These are phyloP conservation scores for Leptestheria dahalacensis DNA, from an alignment of 1,140 invertebrate species.

Conservation along the genomic window DNA sequence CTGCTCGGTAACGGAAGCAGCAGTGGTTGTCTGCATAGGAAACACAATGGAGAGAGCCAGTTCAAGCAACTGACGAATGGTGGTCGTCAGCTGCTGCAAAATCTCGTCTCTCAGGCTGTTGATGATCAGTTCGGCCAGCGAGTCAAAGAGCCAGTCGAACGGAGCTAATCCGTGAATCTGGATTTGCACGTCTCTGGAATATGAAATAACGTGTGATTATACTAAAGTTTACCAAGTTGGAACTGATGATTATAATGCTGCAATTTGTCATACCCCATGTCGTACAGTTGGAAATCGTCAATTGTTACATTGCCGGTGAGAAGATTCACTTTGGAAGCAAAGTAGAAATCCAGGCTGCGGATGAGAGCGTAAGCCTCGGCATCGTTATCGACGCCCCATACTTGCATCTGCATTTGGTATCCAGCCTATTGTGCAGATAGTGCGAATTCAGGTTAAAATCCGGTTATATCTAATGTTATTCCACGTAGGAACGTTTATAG, in stretches of 20 bases:
- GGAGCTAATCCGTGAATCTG: conserved; percentile 10
- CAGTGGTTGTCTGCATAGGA: background rate
- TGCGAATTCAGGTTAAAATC: too few species aligned
- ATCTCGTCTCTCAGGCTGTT: conserved; percentile 8
- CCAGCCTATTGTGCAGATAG: too few species aligned
- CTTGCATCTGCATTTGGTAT: background rate
- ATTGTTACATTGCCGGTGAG: conserved; percentile 7
- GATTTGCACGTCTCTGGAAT: conserved; percentile 11
- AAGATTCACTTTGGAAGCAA: conserved; percentile 1
- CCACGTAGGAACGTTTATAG: too few species aligned
- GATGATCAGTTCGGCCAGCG: conserved; percentile 11
- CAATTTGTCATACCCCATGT: conserved; percentile 12
- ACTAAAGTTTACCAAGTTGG: too few species aligned
- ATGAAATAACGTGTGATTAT: too few species aligned
- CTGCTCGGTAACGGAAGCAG: background rate
- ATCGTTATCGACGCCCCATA: conserved; percentile 1
- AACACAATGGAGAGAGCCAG: background rate
- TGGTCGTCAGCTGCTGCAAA: background rate
- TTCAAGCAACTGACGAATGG: background rate
- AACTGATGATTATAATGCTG: background rate
- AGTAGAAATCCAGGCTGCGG: conserved; percentile 9
- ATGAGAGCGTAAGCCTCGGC: conserved; percentile 11
- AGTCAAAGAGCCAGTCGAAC: conserved; percentile 11
- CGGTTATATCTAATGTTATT: too few species aligned
- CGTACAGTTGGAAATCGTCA: conserved; percentile 6